phyloP scores from a whole-genome alignment of 2,113 vertebrate species.

The Phyllopteryx taeniolatus region DNA sequence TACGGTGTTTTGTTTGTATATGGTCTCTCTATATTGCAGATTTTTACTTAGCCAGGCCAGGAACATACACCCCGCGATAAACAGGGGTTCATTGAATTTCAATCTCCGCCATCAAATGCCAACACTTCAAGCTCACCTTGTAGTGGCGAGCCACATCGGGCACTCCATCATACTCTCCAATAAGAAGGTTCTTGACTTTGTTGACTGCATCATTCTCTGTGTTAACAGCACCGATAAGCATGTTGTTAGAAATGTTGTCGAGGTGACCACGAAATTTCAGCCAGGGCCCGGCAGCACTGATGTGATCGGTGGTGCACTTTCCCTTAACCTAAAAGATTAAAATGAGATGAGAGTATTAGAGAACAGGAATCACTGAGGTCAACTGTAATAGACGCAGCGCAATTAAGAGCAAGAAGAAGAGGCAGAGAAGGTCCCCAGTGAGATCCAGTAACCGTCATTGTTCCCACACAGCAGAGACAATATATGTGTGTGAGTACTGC shows the following conservation, averaged over 20 bases:
- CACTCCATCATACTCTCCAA: constrained; percentile 87
- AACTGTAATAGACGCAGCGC: too few relatives aligned
- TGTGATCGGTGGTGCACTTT: constrained; percentile 97
- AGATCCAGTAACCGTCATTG: too few relatives aligned
- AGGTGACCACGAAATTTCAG: constrained; percentile 97
- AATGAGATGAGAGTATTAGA: not conserved
- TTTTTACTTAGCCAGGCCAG: too few relatives aligned
- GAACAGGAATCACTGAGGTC: not conserved
- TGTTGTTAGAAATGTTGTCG: constrained; percentile 98
- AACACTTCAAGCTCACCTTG: constrained; percentile 75
- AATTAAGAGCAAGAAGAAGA: too few relatives aligned
- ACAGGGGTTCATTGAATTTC: not conserved
- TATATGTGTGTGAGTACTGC: too few relatives aligned
- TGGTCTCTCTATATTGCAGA: too few relatives aligned
- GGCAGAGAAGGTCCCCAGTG: too few relatives aligned
- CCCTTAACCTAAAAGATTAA: constrained; percentile 55
- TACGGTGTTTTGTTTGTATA: too few relatives aligned
- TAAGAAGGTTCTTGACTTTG: constrained; percentile 84
- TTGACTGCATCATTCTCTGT: constrained; percentile 88
- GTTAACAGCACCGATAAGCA: constrained; percentile 94
- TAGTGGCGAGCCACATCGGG: constrained; percentile 94
- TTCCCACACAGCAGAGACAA: too few relatives aligned
- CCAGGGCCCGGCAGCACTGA: constrained; percentile 95
- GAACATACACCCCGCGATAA: not conserved
- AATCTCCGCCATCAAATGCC: not conserved